Percentiles rank a stretch among this genome's conserved stretches.
phyloP scores from a whole-genome alignment of 1,140 invertebrate species.

The Octopus sinensis region DNA sequence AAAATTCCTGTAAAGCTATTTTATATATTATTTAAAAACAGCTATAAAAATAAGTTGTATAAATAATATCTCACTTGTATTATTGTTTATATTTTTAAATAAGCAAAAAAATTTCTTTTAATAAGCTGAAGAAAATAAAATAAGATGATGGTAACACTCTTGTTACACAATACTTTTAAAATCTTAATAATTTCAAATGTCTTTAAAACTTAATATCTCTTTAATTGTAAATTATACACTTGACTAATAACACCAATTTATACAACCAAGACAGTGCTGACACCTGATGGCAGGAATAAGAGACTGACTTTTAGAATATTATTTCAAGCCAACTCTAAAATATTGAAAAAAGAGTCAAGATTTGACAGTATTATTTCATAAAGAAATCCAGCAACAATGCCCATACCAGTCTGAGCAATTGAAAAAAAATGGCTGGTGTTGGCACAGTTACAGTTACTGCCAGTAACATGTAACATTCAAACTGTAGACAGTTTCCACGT shows the following conservation, averaged over 20 bases:
- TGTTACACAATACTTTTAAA: background rate
- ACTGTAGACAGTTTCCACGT: background rate
- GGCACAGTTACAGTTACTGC: background rate
- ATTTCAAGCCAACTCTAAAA: background rate
- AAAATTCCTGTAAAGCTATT: background rate
- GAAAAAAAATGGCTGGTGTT: background rate
- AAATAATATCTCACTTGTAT: no score
- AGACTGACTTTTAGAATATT: background rate
- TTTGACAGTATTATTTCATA: background rate
- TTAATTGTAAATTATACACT: background rate
- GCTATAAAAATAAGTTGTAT: no score
- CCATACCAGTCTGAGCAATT: background rate
- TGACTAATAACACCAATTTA: background rate
- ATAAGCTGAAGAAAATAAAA: no score
- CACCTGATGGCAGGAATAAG: conserved; percentile 1
- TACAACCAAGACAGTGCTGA: background rate
- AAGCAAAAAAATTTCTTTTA: no score
- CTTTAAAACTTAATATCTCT: background rate
- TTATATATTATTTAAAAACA: background rate
- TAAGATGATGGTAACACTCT: no score
- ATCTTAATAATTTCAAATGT: background rate
- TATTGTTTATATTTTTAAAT: no score
- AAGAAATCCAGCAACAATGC: background rate
- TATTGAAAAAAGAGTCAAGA: background rate
- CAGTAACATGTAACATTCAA: background rate